phyloP scores from a whole-genome alignment of 2,113 vertebrate species.

The Rissa tridactyla region DNA sequence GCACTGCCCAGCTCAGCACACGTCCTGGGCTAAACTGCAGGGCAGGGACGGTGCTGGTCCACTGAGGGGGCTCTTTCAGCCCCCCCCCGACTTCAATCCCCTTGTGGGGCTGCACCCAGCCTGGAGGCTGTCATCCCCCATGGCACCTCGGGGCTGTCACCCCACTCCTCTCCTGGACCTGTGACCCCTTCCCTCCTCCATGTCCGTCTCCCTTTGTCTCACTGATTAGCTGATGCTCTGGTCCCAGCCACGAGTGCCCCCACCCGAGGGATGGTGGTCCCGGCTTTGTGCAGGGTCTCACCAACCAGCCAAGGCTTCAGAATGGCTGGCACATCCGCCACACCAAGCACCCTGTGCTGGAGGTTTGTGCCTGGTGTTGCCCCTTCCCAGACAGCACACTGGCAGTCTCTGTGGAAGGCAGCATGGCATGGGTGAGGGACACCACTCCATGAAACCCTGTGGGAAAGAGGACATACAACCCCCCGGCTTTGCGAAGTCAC shows the following conservation, averaged over 20 bases:
- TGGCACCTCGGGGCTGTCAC: background rate
- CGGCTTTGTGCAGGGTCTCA: background rate
- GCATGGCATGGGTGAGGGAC: background rate
- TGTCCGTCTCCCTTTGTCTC: background rate
- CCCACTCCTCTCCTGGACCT: background rate
- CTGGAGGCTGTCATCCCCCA: background rate
- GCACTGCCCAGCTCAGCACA: background rate
- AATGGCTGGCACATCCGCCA: background rate
- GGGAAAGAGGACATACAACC: background rate
- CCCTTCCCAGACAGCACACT: background rate
- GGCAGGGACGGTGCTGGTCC: background rate
- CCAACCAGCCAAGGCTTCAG: background rate
- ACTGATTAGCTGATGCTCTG: background rate
- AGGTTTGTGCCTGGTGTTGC: background rate
- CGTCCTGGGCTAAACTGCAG: rapidly evolving
- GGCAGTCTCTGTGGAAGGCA: background rate
- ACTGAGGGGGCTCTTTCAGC: background rate
- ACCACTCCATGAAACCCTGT: background rate
- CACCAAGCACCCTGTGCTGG: rapidly evolving
- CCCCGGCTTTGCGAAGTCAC: background rate
- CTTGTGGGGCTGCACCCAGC: background rate
- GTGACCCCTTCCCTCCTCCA: background rate
- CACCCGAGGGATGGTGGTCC: rapidly evolving
- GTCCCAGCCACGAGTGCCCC: background rate
- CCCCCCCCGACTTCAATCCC: background rate